Base-by-base conservation (phyloP, 2,797 vertebrate genomes). In the Dromococcyx pavoninus region DNA sequence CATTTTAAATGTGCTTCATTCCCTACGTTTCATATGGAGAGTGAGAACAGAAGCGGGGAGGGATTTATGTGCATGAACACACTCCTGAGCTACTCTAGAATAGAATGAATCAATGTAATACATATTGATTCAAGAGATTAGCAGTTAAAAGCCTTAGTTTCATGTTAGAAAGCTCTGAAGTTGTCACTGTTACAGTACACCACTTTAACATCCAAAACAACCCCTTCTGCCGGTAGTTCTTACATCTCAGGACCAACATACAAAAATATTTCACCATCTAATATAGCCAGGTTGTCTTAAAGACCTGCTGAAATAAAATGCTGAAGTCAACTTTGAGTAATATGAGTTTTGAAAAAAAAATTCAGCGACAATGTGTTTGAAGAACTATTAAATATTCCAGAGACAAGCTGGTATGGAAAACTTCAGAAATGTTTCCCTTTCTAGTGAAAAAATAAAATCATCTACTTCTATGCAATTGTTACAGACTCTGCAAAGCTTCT, bases 61-160 rank as follows among this genome's bases (percentile, higher is more conserved):
- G 60, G 35, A 81, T 25, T 92, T 48, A 79, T 85, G 60, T 44
- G 10, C 32, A 37, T 30, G 41, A 89, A 70, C 28, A 28, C 35
- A 60, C 35, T 85, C 78, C 16, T 44, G 30, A 54, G 27, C 73
- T 79, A 71, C 57, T 77, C 75, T 76, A 80, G 72, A 93, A 85
- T 1, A 62, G 41, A 28, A 32, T 79, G 44, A 95, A 53, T 73
- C 78, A 32, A 41, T 81, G 50, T n/a, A 94, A 51, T 35, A 43
- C 14, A 51, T 84, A 71, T 17, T 28, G 57, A 88, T 91, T 91
- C 84, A 92, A 79, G 84, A 85, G 57, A 91, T 77, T 74, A 92
- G 25, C 33, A 66, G 56, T 85, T 91, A 71, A 89, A 94, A 85
- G 60, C 32, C 56, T 60, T 86, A 32, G 11, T 82, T 87, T 87